Evolutionary conservation across 1,140 invertebrate genomes (phyloP).

Genomic region (Contarinia nasturtii): DNA sequence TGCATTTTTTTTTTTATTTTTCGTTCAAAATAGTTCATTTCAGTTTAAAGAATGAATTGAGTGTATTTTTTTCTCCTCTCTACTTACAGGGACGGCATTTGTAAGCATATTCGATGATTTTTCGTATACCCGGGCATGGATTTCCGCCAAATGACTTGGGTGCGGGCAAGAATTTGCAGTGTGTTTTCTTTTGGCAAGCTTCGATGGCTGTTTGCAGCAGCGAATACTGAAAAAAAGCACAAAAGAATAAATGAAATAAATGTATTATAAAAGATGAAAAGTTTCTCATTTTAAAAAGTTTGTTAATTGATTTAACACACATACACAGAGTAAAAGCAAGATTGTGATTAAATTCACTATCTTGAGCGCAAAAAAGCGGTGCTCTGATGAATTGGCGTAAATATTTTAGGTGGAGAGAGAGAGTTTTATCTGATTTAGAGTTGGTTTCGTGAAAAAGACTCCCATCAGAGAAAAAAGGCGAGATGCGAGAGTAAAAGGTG

Average conservation of each 20-base stretch:
- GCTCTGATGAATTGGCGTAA: neutral
- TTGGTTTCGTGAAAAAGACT: neutral
- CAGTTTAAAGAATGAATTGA: too few relatives aligned
- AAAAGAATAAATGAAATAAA: conserved; percentile 5
- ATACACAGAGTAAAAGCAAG: too few relatives aligned
- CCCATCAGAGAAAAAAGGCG: too few relatives aligned
- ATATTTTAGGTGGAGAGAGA: neutral
- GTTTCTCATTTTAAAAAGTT: neutral
- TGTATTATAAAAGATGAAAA: conserved; percentile 3
- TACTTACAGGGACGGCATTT: conserved; percentile 90
- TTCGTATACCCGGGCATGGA: conserved; percentile 66
- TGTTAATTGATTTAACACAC: too few relatives aligned
- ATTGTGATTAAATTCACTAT: too few relatives aligned
- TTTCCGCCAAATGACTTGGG: conserved; percentile 63
- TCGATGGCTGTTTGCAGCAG: conserved; percentile 83
- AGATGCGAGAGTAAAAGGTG: too few relatives aligned
- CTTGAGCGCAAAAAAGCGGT: too few relatives aligned
- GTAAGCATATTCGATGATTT: conserved; percentile 82
- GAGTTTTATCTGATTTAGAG: neutral
- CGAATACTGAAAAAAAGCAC: conserved; percentile 47
- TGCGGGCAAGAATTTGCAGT: conserved; percentile 70
- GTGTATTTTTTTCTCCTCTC: too few relatives aligned
- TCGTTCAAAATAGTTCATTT: too few relatives aligned
- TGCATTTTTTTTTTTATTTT: too few relatives aligned
- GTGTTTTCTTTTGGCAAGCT: conserved; percentile 73